Evolutionary conservation across 2,113 vertebrate genomes (phyloP).

Genomic region (Hippocampus barbouri): DNA sequence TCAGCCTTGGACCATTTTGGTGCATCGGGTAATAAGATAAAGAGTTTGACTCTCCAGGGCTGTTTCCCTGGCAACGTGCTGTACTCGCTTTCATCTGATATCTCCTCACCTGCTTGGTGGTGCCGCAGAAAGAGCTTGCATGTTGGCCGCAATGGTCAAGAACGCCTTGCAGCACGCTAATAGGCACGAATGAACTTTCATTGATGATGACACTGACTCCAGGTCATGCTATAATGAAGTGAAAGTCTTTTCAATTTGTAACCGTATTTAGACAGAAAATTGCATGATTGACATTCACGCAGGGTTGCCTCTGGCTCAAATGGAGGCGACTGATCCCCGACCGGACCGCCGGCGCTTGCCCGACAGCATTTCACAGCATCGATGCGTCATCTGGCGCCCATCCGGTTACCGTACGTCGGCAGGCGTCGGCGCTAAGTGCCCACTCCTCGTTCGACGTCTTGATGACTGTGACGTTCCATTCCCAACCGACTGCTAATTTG

Average conservation of each 20-base stretch:
- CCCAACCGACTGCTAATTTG: background rate
- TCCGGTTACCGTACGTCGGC: background rate
- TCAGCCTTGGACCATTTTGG: conserved; percentile 8
- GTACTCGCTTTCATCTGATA: conserved; percentile 57
- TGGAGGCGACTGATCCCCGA: background rate
- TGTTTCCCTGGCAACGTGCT: conserved; percentile 74
- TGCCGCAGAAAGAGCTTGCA: conserved; percentile 30
- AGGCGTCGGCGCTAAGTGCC: background rate
- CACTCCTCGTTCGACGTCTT: background rate
- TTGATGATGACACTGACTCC: conserved; percentile 12
- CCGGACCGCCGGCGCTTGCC: background rate
- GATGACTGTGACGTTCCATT: background rate
- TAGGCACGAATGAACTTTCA: conserved; percentile 13
- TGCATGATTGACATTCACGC: background rate
- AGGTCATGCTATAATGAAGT: background rate
- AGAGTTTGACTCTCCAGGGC: conserved; percentile 46
- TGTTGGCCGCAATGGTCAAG: conserved; percentile 27
- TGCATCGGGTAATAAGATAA: conserved; percentile 36
- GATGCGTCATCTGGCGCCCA: too few species aligned
- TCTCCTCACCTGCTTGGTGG: conserved; percentile 48
- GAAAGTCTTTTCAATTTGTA: background rate
- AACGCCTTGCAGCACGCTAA: conserved; percentile 25
- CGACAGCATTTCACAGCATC: too few species aligned
- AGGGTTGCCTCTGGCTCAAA: too few species aligned
- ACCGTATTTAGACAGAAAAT: background rate